phyloP scores from a whole-genome alignment of 2,113 vertebrate genomes.

The Quiscalus mexicanus region DNA sequence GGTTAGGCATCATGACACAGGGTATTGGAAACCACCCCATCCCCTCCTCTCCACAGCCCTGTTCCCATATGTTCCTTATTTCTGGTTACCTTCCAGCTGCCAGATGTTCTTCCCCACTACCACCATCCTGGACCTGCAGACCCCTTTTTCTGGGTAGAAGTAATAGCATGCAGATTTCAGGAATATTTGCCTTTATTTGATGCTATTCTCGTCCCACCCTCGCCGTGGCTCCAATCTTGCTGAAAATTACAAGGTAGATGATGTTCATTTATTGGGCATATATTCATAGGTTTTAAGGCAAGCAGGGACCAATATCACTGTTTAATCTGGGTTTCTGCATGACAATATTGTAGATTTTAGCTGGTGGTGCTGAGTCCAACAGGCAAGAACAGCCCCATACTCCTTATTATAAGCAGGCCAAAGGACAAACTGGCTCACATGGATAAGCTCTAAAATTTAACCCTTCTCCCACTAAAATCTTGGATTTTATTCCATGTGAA shows the following conservation, averaged over 20 bases:
- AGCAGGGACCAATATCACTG: not conserved
- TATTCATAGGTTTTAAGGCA: not conserved
- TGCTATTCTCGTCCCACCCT: conserved; percentile 54
- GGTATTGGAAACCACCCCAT: conserved; percentile 50
- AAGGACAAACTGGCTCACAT: not conserved
- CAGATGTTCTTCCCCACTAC: conserved; percentile 64
- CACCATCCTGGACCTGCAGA: conserved; percentile 58
- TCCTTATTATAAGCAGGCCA: not conserved
- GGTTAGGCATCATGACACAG: conserved; percentile 41
- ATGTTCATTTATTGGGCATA: not conserved
- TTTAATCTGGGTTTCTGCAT: not conserved
- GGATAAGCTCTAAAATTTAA: not conserved
- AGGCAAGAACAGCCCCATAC: not conserved
- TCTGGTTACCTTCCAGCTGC: conserved; percentile 54
- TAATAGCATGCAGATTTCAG: conserved; percentile 59
- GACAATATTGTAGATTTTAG: not conserved
- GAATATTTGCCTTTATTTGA: conserved; percentile 66
- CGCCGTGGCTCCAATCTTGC: not conserved
- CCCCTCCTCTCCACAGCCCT: not conserved
- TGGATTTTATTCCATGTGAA: not conserved
- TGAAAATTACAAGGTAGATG: conserved; percentile 1
- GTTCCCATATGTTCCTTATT: conserved; percentile 61
- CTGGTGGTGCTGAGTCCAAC: not conserved
- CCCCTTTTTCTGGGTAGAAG: conserved; percentile 32
- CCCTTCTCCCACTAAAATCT: not conserved